phyloP scores from a whole-genome alignment of 2,888 invertebrate genomes.

The Lamproptera curius region DNA sequence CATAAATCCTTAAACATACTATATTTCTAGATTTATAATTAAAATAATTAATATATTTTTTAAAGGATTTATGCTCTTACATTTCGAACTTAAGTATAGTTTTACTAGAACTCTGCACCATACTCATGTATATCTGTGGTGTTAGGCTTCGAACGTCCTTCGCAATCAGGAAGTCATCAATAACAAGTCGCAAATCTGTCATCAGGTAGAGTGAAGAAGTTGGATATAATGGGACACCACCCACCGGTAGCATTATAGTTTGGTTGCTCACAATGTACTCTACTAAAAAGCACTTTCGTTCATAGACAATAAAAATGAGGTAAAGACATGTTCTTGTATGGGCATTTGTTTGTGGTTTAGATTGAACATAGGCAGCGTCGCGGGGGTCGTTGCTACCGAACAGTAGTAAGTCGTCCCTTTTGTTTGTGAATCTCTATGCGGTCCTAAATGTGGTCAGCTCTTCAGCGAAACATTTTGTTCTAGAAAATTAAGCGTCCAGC shows the following conservation, averaged over 20 bases:
- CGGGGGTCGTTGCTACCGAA: slow-evolving; percentile 61
- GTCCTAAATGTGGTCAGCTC: slow-evolving; percentile 55
- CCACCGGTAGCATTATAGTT: slow-evolving; percentile 69
- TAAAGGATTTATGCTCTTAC: too few species aligned
- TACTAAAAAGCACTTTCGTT: slow-evolving; percentile 36
- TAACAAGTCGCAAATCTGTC: slow-evolving; percentile 61
- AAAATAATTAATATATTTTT: too few species aligned
- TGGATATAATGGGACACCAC: slow-evolving; percentile 45
- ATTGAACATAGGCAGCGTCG: slow-evolving; percentile 50
- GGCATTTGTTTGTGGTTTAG: slow-evolving; percentile 69
- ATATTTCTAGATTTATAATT: too few species aligned
- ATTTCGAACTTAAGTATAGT: too few species aligned
- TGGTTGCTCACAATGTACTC: slow-evolving; percentile 57
- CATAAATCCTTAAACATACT: too few species aligned
- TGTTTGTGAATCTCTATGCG: slow-evolving; percentile 63
- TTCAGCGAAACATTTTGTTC: slow-evolving; percentile 43
- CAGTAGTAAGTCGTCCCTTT: slow-evolving; percentile 49
- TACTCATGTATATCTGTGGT: neutral
- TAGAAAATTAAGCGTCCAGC: slow-evolving; percentile 43
- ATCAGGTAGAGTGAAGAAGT: slow-evolving; percentile 45
- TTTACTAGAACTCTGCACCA: too few species aligned
- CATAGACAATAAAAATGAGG: slow-evolving; percentile 41
- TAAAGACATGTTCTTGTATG: slow-evolving; percentile 36
- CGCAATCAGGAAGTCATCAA: slow-evolving; percentile 48
- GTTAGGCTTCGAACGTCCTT: neutral